Evolutionary conservation across 2,888 invertebrate genomes (phyloP), one percentile per base, ranked within the genome.

Genomic region (Meganola albula): DNA sequence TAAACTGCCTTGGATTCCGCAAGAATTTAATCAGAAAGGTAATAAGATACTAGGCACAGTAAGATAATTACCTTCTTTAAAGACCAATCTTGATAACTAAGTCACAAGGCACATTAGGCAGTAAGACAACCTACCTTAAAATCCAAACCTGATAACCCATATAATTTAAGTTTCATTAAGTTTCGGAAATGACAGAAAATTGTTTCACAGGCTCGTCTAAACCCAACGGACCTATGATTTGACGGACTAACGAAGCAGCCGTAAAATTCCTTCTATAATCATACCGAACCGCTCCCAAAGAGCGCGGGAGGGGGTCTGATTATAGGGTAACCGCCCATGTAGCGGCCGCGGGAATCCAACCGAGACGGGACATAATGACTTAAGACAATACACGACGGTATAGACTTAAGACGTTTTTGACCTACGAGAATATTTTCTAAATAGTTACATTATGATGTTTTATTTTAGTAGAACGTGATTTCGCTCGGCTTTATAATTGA

Each of bases 241-340:
- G 79, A 76, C 63, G 74, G 65, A 53, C 74, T 82, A 80, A 84
- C 80, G 79, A 77, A 74, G 72, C 61, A 73, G 69, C 72, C 71
- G 74, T 76, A 75, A 76, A 76, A 74, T 74, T 66, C 74, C 65
- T 66, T 59, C 71, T 73, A 69, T 83, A 84, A 84, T 84, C 76
- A 76, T 56, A 41, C 49, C 55, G 55, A 62, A 60, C 71, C 72
- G 69, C 65, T 70, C 63, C 64, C 62, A 63, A 65, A 63, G 67
- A 44, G 51, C 40, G 34, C 53, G 47, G 42, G 55, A 53, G 54
- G 58, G 63, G 57, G 56, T 46, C 49, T 75, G 83, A 84, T 84
- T 83, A 74, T 57, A 79, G 83, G 80, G 75, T 77, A 68, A 63
- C 76, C 83, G 80, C 83, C 83, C 79, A 82, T 63, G n/a, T 57